Evolutionary conservation across 2,888 invertebrate genomes (phyloP), one percentile per base, ranked within the genome.

Genomic region (Clivina fossor): DNA sequence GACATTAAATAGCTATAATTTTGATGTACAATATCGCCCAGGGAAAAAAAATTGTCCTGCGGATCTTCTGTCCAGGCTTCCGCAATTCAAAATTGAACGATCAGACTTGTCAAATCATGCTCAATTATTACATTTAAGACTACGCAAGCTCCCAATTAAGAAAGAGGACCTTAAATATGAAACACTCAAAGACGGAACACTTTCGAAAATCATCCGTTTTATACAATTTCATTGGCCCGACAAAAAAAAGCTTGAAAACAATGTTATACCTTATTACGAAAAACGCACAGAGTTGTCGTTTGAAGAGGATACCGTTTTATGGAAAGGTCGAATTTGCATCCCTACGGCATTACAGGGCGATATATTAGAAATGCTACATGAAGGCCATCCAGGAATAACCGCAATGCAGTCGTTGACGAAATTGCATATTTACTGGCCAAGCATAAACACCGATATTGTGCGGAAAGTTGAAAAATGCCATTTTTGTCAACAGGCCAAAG

Each of bases 1-100:
- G 8, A 18, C 62, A 2, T 55, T 72, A n/a, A 59, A 65, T 5
- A 66, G 60, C n/a, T 71, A 68, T 58, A 50, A 64, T 33, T 58
- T 50, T 38, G 24, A 41, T 3, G 30, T 59, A 7, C 7, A 30
- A 32, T 43, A 46, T 33, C 28, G 33, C 15, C 9, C 30, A 33
- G 37, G 35, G 7, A 7, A 37, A 24, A 9, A 43, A 24, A 43
- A 43, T 43, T 16, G 9, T 8, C 9, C 22, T 2, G 43, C 43
- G 4, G 24, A 43, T 43, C 8, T 24, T n/a, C n/a, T n/a, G n/a
- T n/a, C n/a, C n/a, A n/a, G n/a, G n/a, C n/a, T n/a, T n/a, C n/a
- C n/a, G n/a, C n/a, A n/a, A n/a, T n/a, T n/a, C n/a, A n/a, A n/a
- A n/a, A n/a, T n/a, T n/a, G n/a, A n/a, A n/a, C n/a, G n/a, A n/a